Conservation (phyloP, 2,888 invertebrate genomes). For the Alviniconcha strummeri region DNA sequence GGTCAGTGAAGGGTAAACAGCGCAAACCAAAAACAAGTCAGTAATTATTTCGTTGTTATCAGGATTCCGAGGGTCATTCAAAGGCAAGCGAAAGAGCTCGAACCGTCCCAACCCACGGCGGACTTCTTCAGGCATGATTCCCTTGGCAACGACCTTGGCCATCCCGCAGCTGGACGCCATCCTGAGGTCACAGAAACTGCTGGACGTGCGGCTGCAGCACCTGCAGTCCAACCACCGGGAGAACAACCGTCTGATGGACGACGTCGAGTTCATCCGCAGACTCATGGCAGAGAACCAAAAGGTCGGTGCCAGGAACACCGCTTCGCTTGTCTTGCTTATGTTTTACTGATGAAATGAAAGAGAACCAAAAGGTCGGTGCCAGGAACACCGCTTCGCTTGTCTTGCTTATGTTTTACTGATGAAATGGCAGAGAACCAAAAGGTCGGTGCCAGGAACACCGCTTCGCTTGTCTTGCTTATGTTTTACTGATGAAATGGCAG, state of each 20-base stretch:
- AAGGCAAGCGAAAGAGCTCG: slow-evolving; percentile 28
- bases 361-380: too few species aligned
- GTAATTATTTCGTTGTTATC: neutral
- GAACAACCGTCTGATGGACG: slow-evolving; percentile 70
- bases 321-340: neutral
- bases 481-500: too few species aligned
- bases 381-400: too few species aligned
- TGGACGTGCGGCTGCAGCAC: slow-evolving; percentile 72
- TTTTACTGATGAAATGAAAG: neutral
- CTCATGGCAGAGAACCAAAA: slow-evolving; percentile 73
- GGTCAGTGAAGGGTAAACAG: too few species aligned
- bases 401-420: too few species aligned
- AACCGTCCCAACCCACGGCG: slow-evolving; percentile 37
- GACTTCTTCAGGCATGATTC: slow-evolving; percentile 59
- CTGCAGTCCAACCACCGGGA: slow-evolving; percentile 71
- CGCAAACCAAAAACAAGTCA: too few species aligned
- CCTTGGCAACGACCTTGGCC: slow-evolving; percentile 69
- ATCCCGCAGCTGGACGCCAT: slow-evolving; percentile 73
- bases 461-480: too few species aligned
- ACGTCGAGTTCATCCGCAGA: slow-evolving; percentile 71
- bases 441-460: too few species aligned
- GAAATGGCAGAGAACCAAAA: too few species aligned
- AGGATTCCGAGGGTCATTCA: slow-evolving; percentile 22
- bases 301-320: neutral
- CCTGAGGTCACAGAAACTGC: slow-evolving; percentile 70